Conservation (phyloP, 2,797 vertebrate genomes). For the Hylomyscus alleni region DNA sequence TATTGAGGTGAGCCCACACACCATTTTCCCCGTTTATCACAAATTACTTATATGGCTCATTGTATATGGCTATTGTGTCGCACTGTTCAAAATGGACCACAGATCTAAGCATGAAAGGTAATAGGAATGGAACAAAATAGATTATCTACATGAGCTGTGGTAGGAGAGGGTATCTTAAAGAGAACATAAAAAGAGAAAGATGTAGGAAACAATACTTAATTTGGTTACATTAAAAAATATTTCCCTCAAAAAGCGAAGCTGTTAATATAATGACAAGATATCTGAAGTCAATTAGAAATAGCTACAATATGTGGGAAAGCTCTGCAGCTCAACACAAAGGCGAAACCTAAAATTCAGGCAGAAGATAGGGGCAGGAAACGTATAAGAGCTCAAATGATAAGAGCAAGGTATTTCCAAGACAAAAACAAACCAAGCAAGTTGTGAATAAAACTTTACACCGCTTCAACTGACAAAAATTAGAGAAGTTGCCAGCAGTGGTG, state of each 20-base stretch:
- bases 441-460: not conserved
- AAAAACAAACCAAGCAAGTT: slow-evolving; percentile 26
- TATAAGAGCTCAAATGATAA: slow-evolving; percentile 18
- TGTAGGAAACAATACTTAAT: slow-evolving; percentile 49
- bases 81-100: not conserved
- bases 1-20: not conserved
- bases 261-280: slow-evolving; percentile 8
- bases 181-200: slow-evolving; percentile 32
- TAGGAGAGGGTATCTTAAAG: not conserved
- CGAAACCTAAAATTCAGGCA: not conserved
- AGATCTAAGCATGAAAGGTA: not conserved
- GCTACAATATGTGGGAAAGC: slow-evolving; percentile 19
- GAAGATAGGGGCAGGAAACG: slow-evolving; percentile 47
- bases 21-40: not conserved
- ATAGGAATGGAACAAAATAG: not conserved
- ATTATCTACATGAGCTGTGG: not conserved
- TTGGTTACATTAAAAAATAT: slow-evolving; percentile 13
- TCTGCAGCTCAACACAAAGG: slow-evolving; percentile 20
- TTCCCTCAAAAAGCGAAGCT: slow-evolving; percentile 33
- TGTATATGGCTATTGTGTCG: not conserved
- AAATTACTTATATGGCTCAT: not conserved
- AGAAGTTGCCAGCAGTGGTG: not conserved
- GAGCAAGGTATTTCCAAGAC: slow-evolving; percentile 1
- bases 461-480: slow-evolving; percentile 21
- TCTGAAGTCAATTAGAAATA: slow-evolving; percentile 3